Evolutionary conservation across 2,888 invertebrate species (phyloP), one percentile per base, ranked within the genome.

Genomic region (Lasioglossum calceatum): DNA sequence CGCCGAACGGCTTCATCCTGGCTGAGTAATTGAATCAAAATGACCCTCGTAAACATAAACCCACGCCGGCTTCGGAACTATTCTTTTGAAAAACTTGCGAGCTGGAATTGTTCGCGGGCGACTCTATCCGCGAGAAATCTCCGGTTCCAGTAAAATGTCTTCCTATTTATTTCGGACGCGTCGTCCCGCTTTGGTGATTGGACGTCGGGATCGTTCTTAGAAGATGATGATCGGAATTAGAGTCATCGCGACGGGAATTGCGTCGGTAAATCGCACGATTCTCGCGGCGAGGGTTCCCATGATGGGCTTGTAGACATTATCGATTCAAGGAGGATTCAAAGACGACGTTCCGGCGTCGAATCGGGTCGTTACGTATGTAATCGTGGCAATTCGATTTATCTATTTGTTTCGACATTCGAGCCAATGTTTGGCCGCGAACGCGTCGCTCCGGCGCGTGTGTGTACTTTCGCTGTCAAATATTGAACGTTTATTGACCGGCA

Each of bases 211-310:
- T 70, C 19, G 27, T 70, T 78, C 84, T 2, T 1, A 23, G 27
- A 81, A 88, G 84, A 76, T 61, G 74, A 70, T 75, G 67, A 76
- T 84, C 81, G 76, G 32, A 90, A 90, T 90, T 89, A 82, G 67
- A 23, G 67, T 70, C 16, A 23, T 70, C 81, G 67, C 85, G 83
- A 74, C 82, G 67, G 12, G 81, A 64, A 91, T 84, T 85, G 67
- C 76, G 32, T 36, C 32, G 67, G 77, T 81, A 82, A 87, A 89
- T 90, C 81, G 76, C 71, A 75, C 73, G 75, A 89, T 91, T 91
- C 84, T 91, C 91, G n/a, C 91, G 80, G 87, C 77, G 80, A n/a
- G 88, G 67, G 36, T 50, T 72, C 19, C 39, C n/a, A 54, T 3
- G 10, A 54, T 10, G 54, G 2, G 5, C 14, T 19, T 8, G 0